Base-by-base conservation (phyloP, 2,888 invertebrate species). In the Anodontia alba region DNA sequence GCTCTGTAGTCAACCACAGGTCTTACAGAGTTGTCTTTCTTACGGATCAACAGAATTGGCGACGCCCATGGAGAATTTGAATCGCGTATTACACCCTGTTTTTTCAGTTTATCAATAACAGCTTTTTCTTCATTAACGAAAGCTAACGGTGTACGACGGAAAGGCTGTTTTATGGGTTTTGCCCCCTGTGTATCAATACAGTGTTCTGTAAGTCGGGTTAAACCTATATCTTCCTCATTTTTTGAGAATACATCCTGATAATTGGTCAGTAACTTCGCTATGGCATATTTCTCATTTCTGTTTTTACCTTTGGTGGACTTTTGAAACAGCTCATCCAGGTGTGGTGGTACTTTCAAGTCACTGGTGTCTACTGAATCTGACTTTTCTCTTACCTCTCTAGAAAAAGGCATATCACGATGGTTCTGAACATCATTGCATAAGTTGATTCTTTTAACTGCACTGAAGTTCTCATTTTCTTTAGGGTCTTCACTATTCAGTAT, bases 1-100 rank as follows among this genome's bases (percentile, higher is more conserved):
- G 36, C 49, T 23, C 82, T 70, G 62, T 79, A 79, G 43, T 84
- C 82, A 5, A 82, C 76, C 29, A 77, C 71, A 36, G 79, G 80
- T n/a, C 77, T 69, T 0, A 78, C 62, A 31, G 66, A 75, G n/a
- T 76, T 78, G 51, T 75, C 67, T 46, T 78, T 81, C 66, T 81
- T 86, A 7, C 26, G 54, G 1, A 81, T 72, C 23, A 86, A 42
- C 15, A 57, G 26, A 0, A 80, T 33, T 10, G 80, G 84, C 15
- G 42, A 73, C n/a, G 49, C 49, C 49, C 49, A 49, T 49, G 49
- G 49, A 5, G 49, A 49, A 49, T 49, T 49, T 15, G 49, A 79
- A 66, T 80, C 76, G 23, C 57, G 33, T 67, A 82, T 69, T n/a
- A 70, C 17, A 26, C 23, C 66, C 57, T 74, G 74, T 29, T 67